Percentiles rank a stretch among this genome's conserved stretches.
phyloP scores from a whole-genome alignment of 2,888 invertebrate species.

The Drepanosiphum platanoidis region DNA sequence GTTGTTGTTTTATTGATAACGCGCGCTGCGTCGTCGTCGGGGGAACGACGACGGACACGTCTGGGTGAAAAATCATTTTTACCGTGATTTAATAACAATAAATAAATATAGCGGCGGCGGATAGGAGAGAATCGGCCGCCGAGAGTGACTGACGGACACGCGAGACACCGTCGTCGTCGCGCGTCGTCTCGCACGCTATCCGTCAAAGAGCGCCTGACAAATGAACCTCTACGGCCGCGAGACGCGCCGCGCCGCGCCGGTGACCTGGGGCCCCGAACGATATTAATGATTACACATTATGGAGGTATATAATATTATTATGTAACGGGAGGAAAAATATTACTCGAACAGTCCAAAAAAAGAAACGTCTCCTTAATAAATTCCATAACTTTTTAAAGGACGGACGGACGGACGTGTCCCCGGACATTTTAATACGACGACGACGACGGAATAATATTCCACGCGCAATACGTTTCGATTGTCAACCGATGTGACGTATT shows the following conservation, averaged over 20 bases:
- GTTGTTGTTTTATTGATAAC: too few species aligned
- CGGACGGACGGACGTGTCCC: background rate
- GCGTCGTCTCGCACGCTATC: slow-evolving; percentile 15
- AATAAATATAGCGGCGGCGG: slow-evolving; percentile 36
- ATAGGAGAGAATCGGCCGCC: background rate
- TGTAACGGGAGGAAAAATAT: background rate
- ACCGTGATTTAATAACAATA: slow-evolving; percentile 1
- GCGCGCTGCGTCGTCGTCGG: too few species aligned
- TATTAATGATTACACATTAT: slow-evolving; percentile 26
- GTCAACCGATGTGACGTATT: background rate
- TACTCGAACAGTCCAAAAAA: background rate
- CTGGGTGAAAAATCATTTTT: slow-evolving; percentile 1
- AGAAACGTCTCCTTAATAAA: background rate
- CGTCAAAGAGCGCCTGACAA: slow-evolving; percentile 36
- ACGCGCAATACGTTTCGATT: background rate
- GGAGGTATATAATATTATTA: background rate
- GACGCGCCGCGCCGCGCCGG: background rate
- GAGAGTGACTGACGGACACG: slow-evolving; percentile 41
- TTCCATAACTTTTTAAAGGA: background rate
- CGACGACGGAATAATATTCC: background rate
- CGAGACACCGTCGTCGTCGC: too few species aligned
- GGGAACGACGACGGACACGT: too few species aligned
- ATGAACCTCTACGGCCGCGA: slow-evolving; percentile 21
- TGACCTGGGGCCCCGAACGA: background rate
- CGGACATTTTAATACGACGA: background rate